phyloP scores from a whole-genome alignment of 2,888 invertebrate genomes.

The Scaeva pyrastri region DNA sequence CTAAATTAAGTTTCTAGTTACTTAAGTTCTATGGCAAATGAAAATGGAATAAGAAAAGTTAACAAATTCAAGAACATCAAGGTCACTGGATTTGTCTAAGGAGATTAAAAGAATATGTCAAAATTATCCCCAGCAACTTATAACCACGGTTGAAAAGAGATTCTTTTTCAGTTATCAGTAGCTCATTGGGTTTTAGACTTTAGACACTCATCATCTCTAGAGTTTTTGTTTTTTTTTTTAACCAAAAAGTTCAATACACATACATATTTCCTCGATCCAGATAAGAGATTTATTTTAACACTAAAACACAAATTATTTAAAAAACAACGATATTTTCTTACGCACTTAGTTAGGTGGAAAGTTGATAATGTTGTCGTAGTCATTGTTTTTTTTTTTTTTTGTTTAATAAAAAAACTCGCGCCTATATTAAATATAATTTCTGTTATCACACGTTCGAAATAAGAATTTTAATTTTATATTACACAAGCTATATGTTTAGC shows the following conservation, averaged over 20 bases:
- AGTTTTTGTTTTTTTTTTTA: too few relatives aligned
- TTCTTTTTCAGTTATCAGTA: too few relatives aligned
- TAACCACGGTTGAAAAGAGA: too few relatives aligned
- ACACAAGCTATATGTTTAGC: background rate
- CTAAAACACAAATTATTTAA: background rate
- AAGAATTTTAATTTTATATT: conserved; percentile 4
- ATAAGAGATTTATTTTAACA: background rate
- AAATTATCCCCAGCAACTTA: too few relatives aligned
- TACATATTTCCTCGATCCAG: background rate
- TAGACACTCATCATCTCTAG: too few relatives aligned
- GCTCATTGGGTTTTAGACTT: too few relatives aligned
- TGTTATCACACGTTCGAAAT: conserved; percentile 11
- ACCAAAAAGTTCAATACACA: background rate
- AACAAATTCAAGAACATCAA: too few relatives aligned
- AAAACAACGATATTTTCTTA: background rate
- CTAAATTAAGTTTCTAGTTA: too few relatives aligned
- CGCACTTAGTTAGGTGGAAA: background rate
- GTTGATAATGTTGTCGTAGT: background rate
- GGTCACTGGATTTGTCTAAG: too few relatives aligned
- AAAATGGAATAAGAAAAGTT: too few relatives aligned
- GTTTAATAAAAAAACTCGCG: background rate
- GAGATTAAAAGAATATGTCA: too few relatives aligned
- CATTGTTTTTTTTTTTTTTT: background rate
- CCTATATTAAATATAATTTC: background rate
- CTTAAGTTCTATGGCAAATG: too few relatives aligned